Evolutionary conservation across 2,888 invertebrate species (phyloP), one percentile per base, ranked within the genome.

Genomic region (Polymixis flavicincta): DNA sequence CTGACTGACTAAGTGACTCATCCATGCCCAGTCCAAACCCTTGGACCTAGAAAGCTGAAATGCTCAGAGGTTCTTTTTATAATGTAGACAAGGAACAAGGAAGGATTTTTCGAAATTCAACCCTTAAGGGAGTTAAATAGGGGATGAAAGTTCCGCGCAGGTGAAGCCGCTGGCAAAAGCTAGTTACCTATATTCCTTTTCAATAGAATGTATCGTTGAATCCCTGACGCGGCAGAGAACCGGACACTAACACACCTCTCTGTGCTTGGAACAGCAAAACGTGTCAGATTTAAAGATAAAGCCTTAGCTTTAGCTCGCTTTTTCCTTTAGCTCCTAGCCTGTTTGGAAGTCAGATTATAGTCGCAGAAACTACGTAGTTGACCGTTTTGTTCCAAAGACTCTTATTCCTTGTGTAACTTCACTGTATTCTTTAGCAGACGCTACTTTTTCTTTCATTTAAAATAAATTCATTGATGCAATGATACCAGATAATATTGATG

Each of bases 241-340:
- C 28, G n/a, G 57, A 25, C 25, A 37, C 52, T 45, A 28, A 64
- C 78, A 59, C 78, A 65, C 74, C 64, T 65, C 50, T 32, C 65
- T 9, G 54, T 32, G 65, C 68, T 74, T 59, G 28, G 14, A 69
- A 54, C 50, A 69, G 69, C 74, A 60, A 66, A 78, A 69, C 50
- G 50, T 74, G 55, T 78, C 65, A 25, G 60, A 79, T 55, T 48
- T 63, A 61, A 69, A 79, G 45, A 63, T 55, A 79, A 68, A 79
- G 32, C 48, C n/a, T n/a, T n/a, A n/a, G n/a, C n/a, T n/a, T n/a
- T n/a, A n/a, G n/a, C n/a, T n/a, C n/a, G n/a, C n/a, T n/a, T n/a
- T n/a, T n/a, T n/a, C n/a, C n/a, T n/a, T 52, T 45, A 32, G 52
- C 59, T 74, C 50, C 6, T 25, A 25, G 45, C 50, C 45, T 37